Conservation (phyloP, 35 echinoderm and acorn worm species). For the Apostichopus californicus region DNA sequence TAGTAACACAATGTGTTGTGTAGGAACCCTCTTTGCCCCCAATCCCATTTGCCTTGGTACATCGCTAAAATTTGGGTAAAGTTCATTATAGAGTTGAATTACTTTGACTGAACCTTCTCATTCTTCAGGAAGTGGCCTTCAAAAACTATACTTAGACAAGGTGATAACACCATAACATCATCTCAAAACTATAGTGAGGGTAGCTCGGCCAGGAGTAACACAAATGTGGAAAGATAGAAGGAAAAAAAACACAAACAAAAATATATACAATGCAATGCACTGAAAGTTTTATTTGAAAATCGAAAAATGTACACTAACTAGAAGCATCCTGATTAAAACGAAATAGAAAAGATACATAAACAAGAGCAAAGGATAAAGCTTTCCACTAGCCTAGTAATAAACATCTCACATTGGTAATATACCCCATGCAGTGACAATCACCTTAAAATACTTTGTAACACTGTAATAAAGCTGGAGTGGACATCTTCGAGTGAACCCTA, state of each 20-base stretch:
- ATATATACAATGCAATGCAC: constrained; percentile 22
- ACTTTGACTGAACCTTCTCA: no score
- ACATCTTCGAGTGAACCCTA: neutral
- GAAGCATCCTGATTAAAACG: constrained; percentile 61
- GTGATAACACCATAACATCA: no score
- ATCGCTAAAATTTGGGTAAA: no score
- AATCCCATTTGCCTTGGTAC: no score
- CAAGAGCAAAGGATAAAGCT: constrained; percentile 53
- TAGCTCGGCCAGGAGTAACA: no score
- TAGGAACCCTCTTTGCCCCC: no score
- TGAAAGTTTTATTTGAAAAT: constrained; percentile 50
- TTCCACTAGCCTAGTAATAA: constrained; percentile 10
- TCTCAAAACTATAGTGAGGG: no score
- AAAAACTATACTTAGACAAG: no score
- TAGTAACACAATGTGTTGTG: no score
- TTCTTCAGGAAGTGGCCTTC: no score
- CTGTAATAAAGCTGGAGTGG: neutral
- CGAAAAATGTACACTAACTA: constrained; percentile 57
- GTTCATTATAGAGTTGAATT: no score
- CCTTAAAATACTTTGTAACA: neutral
- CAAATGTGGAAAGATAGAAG: no score
- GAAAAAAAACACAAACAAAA: neutral
- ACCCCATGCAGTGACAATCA: neutral
- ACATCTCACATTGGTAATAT: neutral
- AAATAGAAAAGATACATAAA: constrained; percentile 52